Conservation (phyloP, 1,140 invertebrate genomes). For the Lepidurus packardi region DNA sequence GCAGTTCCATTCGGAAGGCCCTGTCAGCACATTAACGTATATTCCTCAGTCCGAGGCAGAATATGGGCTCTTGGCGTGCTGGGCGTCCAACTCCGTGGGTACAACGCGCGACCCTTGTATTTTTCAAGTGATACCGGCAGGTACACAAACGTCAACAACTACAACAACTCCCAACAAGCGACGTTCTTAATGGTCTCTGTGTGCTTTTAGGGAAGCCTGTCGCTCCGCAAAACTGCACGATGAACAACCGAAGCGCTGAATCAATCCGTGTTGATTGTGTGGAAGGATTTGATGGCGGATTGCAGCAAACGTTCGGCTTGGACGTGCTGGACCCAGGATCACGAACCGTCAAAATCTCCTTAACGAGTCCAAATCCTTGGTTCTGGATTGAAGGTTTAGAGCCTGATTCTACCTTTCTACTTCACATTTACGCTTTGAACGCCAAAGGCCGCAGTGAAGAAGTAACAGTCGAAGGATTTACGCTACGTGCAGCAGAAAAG, state of each 20-base stretch:
- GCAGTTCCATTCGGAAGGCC: slow-evolving; percentile 56
- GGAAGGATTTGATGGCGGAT: slow-evolving; percentile 60
- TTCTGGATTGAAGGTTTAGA: slow-evolving; percentile 42
- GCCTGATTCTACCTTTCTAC: slow-evolving; percentile 54
- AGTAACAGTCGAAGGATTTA: slow-evolving; percentile 64
- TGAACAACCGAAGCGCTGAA: slow-evolving; percentile 78
- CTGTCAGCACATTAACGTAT: slow-evolving; percentile 67
- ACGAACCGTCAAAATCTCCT: slow-evolving; percentile 29
- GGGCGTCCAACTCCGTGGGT: slow-evolving; percentile 69
- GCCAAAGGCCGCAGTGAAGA: slow-evolving; percentile 78
- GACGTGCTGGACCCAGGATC: slow-evolving; percentile 49
- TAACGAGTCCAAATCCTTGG: slow-evolving; percentile 38
- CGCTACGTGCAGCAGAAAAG: slow-evolving; percentile 73
- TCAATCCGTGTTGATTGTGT: slow-evolving; percentile 56
- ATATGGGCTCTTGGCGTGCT: slow-evolving; percentile 65
- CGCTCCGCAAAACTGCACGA: slow-evolving; percentile 54
- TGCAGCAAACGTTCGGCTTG: slow-evolving; percentile 66
- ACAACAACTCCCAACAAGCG: not conserved
- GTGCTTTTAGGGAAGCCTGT: slow-evolving; percentile 52
- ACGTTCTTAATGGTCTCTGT: not conserved
- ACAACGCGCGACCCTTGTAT: slow-evolving; percentile 68
- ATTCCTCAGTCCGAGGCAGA: slow-evolving; percentile 64
- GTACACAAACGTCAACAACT: slow-evolving; percentile 47
- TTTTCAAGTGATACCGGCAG: slow-evolving; percentile 76
- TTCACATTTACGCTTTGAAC: slow-evolving; percentile 74